Base-by-base conservation (phyloP, 2,888 invertebrate species). In the Artemia sinica region DNA sequence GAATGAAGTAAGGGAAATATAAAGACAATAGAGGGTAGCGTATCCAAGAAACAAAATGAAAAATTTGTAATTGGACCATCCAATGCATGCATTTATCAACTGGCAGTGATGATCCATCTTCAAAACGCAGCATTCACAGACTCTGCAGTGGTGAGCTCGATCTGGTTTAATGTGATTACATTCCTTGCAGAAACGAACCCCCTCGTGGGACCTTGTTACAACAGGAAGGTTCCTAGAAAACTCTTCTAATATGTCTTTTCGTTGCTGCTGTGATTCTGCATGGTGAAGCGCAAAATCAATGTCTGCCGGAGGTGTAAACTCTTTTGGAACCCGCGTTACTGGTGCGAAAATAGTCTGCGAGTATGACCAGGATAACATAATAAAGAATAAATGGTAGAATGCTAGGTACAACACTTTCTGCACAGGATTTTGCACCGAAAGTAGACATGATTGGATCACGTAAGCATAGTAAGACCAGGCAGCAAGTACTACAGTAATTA, bases 101-200 rank as follows among this genome's bases (percentile, higher is more conserved):
- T 96, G 96, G 80, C 97, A 98, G 79, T 98, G 97, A 80, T 98
- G 97, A 81, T 98, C 97, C 93, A 96, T 95, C 82, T 96, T 96
- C 72, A 94, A 84, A 14, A 96, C 89, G 80, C 96, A 97, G 72
- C 86, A 84, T 18, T 90, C 86, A 80, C 97, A 98, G 48, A 96
- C 91, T 73, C 93, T 92, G 81, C 98, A 98, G 79, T 98, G 98
- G 79, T 98, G 97, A 48, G 94, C 87, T 72, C 98, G 82, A 79
- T 98, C 98, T 1, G 98, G 98, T 79, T 98, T 99, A 69, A 99
- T 84, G 73, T 91, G 85, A 75, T 87, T 85, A 79, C 98, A 99
- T 76, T 93, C 90, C 76, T 93, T 93, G 82, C 98, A 98, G 79
- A 89, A 95, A 49, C 97, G 84, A 72, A 91, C 85, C 70, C 86